These are phyloP conservation scores for Cariama cristata DNA, from an alignment of 2,113 vertebrate genomes.

Conservation along the genomic window DNA sequence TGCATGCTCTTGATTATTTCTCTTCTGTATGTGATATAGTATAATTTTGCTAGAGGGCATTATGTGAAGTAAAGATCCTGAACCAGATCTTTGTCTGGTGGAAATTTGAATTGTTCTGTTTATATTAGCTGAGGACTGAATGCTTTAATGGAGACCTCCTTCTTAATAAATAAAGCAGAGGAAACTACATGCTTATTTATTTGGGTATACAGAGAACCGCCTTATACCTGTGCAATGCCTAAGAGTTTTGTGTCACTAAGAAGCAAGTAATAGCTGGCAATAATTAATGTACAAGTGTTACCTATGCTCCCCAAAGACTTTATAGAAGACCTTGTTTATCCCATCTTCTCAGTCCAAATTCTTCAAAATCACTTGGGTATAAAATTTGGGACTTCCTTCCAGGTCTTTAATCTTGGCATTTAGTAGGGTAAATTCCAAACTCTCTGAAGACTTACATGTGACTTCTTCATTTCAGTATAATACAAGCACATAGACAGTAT, in stretches of 20 bases:
- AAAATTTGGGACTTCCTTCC: neutral
- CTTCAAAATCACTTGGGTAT: neutral
- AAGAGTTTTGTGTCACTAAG: neutral
- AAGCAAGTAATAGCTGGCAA: neutral
- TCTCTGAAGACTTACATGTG: neutral
- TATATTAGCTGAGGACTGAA: neutral
- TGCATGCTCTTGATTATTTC: neutral
- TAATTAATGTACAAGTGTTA: neutral
- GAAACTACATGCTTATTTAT: neutral
- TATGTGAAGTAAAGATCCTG: neutral
- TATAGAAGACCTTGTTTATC: neutral
- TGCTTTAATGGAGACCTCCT: neutral
- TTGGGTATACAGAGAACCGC: neutral
- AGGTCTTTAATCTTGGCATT: neutral
- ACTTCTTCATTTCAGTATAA: neutral
- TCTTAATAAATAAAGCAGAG: neutral
- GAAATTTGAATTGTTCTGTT: conserved; percentile 15
- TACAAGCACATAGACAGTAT: neutral
- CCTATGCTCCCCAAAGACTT: neutral
- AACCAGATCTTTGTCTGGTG: neutral
- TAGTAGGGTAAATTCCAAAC: neutral
- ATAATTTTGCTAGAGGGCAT: conserved; percentile 22
- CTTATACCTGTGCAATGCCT: neutral
- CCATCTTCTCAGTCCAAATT: neutral
- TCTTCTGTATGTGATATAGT: neutral